Conservation (phyloP, 1,140 invertebrate genomes). For the Papilio machaon region DNA sequence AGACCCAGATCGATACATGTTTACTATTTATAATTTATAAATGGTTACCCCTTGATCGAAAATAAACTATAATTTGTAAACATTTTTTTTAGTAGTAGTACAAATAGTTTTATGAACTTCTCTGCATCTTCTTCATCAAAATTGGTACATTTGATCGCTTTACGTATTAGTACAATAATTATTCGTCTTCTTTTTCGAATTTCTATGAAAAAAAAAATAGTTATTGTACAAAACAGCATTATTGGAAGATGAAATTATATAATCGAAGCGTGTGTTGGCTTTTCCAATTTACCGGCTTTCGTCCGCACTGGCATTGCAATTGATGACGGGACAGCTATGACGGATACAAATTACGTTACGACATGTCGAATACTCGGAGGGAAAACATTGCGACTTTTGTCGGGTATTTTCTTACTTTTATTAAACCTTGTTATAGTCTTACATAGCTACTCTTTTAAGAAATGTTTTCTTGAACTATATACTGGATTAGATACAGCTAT, state of each 20-base stretch:
- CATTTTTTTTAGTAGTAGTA: too few species aligned
- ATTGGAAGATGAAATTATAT: not conserved
- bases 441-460: too few species aligned
- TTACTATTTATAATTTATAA: not conserved
- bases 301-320: slow-evolving; percentile 10
- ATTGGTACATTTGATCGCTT: too few species aligned
- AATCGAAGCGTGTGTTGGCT: not conserved
- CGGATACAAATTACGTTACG: slow-evolving; percentile 22
- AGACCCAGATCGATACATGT: not conserved
- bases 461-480: too few species aligned
- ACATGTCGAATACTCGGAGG: slow-evolving; percentile 9
- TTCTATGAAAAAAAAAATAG: not conserved
- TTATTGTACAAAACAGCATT: not conserved
- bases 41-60: not conserved
- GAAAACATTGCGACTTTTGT: not conserved
- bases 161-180: not conserved
- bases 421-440: too few species aligned
- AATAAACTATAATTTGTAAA: too few species aligned
- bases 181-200: not conserved
- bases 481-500: too few species aligned
- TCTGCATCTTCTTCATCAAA: too few species aligned
- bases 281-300: slow-evolving; percentile 18
- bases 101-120: too few species aligned
- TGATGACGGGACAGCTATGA: slow-evolving; percentile 13
- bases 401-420: not conserved